Base-by-base conservation (phyloP, 2,797 vertebrate genomes). In the Pangasius larnaudii region DNA sequence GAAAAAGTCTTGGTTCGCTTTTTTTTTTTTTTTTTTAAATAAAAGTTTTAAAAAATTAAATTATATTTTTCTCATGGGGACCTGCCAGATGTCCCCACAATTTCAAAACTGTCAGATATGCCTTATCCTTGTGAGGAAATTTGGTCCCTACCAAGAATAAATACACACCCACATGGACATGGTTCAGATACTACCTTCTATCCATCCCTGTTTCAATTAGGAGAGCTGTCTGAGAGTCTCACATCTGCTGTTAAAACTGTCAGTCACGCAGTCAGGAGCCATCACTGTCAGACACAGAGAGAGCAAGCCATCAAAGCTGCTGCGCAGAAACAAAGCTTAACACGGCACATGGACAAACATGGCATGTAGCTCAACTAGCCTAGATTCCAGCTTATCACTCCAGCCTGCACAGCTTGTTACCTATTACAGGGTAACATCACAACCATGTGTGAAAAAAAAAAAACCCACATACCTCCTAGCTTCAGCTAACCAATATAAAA, bases 201-300 rank as follows among this genome's bases (percentile, higher is more conserved):
- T 83, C 75, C 69, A 83, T 75, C 59, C 69, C 39, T 77, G 56
- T 79, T 87, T 90, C 89, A 89, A 89, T 89, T 87, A 90, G 77
- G 16, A 63, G 36, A 87, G 33, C 87, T 85, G 83, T 82, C 69
- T 81, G 81, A 61, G 77, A 58, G 39, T 88, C 56, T 61, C 74
- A 61, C 91, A 90, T 88, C 89, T 94, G 93, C 93, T 93, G 91
- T 91, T 85, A 49, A 90, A 91, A 88, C 89, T 90, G 94, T 94
- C 95, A 94, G 91, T 95, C 94, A 92, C 88, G 49, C 89, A 90
- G 91, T 91, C 91, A 92, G 90, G 89, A 91, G 91, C 92, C 92
- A 93, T 93, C 94, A 93, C 90, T 88, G 93, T 92, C 93, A 94
- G 72, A 90, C 77, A 79, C 36, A 63, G 53, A 63, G 74, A 78